phyloP scores from a whole-genome alignment of 2,797 vertebrate species.

The Anniella stebbinsi region DNA sequence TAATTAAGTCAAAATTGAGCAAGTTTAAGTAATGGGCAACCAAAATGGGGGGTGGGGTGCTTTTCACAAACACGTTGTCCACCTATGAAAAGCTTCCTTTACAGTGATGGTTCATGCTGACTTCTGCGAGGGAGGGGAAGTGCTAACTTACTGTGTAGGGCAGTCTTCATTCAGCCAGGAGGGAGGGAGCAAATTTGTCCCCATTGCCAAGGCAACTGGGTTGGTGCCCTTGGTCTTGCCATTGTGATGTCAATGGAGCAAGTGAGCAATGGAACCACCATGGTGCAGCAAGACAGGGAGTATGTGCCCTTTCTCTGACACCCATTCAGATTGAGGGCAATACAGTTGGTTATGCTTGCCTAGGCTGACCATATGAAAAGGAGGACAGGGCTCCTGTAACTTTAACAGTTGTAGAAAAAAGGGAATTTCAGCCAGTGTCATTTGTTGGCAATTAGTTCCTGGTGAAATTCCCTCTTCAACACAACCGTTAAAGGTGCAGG shows the following conservation, averaged over 20 bases:
- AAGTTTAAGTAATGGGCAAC: background rate
- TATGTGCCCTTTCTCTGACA: background rate
- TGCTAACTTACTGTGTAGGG: background rate
- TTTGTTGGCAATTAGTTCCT: too few species aligned
- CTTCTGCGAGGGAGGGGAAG: background rate
- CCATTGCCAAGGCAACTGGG: background rate
- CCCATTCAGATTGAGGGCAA: too few species aligned
- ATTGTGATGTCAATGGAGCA: background rate
- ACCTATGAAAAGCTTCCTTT: background rate
- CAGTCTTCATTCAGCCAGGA: background rate
- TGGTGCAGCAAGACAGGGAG: too few species aligned
- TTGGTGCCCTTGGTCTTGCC: background rate
- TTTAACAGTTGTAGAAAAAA: too few species aligned
- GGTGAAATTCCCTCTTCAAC: too few species aligned
- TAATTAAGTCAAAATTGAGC: background rate
- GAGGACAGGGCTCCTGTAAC: too few species aligned
- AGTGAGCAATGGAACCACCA: too few species aligned
- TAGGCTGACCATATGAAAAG: too few species aligned
- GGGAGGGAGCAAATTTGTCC: background rate
- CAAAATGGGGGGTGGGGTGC: background rate
- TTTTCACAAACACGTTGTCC: background rate
- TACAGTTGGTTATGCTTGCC: background rate
- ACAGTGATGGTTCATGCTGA: background rate
- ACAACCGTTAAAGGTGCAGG: too few species aligned
- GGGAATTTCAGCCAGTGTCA: too few species aligned